Evolutionary conservation across 2,888 invertebrate species (phyloP), one percentile per base, ranked within the genome.

Genomic region (Nycteola revayana): DNA sequence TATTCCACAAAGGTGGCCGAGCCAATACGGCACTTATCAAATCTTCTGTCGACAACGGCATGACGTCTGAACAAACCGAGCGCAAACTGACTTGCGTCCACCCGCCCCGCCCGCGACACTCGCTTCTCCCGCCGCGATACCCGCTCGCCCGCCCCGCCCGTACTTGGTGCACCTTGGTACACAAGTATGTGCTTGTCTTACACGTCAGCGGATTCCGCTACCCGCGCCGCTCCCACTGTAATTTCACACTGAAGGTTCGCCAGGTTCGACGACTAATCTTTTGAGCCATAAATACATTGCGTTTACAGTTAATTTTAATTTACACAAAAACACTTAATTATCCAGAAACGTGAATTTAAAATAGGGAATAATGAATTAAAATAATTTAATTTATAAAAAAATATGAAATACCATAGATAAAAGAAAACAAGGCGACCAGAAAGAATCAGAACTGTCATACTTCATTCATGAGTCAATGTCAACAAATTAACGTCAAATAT

Each of bases 1-100:
- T 6, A 36, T 36, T 31, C 31, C 21, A 25, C 31, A 36, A 36
- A 25, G 31, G 36, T 25, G 25, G 26, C 36, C 30, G 36, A 21
- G 30, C 30, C 25, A 35, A 35, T 30, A 35, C 30, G 35, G 35
- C 25, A 35, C 35, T 25, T 30, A 35, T 30, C 20, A 35, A 35
- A 31, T 36, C 36, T 30, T 30, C 36, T 7, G 36, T 30, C 25
- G 30, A 8, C 25, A 34, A 9, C 27, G 34, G 23, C 34, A 35
- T 30, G 24, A 28, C 10, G 21, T 28, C 22, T n/a, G 32, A 26
- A 32, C 32, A 32, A 32, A 32, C 9, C 20, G 32, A 32, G 32
- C 32, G 28, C 23, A 34, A 9, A 34, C 34, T 34, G 28, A 34
- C 34, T 34, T 34, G 34, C 34, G 28, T 28, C 34, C 28, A 34